A percentile compares a stretch with the other conserved stretches of the same genome.
phyloP scores from a whole-genome alignment of 1,140 invertebrate genomes.

The Penaeus chinensis region DNA sequence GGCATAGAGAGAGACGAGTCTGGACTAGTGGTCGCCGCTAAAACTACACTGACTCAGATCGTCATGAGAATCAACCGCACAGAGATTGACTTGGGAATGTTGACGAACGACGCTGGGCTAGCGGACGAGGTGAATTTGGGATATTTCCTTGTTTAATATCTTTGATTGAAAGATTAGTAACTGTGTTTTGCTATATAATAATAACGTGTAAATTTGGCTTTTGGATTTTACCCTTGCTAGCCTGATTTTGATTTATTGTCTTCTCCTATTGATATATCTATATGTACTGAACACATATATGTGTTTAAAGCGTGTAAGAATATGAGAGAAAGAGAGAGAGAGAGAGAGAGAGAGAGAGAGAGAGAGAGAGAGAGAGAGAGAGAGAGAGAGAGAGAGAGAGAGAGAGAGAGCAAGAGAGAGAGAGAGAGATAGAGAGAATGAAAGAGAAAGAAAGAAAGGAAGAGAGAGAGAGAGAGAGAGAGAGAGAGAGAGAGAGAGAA shows the following conservation, averaged over 20 bases:
- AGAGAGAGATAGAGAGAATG: neutral
- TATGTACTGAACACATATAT: too few species aligned
- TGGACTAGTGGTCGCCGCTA: constrained; percentile 76
- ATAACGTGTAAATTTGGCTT: too few species aligned
- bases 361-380: constrained; percentile 1
- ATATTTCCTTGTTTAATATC: too few species aligned
- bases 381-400: neutral
- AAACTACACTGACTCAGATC: constrained; percentile 75
- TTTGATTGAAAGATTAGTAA: too few species aligned
- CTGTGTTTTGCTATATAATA: too few species aligned
- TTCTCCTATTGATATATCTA: too few species aligned
- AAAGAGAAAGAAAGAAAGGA: neutral
- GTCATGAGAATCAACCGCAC: constrained; percentile 78
- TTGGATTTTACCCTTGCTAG: too few species aligned
- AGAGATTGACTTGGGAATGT: constrained; percentile 74
- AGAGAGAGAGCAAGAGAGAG: neutral
- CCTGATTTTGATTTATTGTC: too few species aligned
- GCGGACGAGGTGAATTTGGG: constrained; percentile 76
- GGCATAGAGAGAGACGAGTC: constrained; percentile 72
- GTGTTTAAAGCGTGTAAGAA: too few species aligned
- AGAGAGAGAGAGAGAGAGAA: neutral
- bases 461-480: neutral
- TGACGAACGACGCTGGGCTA: constrained; percentile 78
- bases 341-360: neutral
- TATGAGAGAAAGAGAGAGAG: neutral